A percentile compares a stretch with the other conserved stretches of the same genome.
Conservation (phyloP, 2,888 invertebrate species). For the Sinodicranocentrus sp. region DNA sequence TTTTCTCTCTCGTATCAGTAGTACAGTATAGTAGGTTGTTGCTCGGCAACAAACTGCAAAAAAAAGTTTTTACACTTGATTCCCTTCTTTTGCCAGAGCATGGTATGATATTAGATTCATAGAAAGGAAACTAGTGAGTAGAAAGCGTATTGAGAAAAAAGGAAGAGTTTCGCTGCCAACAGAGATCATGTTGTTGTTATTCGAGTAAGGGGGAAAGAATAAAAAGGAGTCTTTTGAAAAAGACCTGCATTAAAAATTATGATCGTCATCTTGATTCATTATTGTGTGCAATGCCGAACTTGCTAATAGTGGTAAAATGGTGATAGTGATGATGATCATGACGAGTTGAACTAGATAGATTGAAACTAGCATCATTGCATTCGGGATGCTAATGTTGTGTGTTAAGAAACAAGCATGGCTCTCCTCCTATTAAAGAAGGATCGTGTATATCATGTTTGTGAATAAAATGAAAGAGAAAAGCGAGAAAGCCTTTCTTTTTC, state of each 20-base stretch:
- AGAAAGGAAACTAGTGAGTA: slow-evolving; percentile 21
- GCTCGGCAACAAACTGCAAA: not conserved
- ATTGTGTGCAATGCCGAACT: slow-evolving; percentile 21
- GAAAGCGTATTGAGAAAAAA: slow-evolving; percentile 53
- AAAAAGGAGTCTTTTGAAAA: slow-evolving; percentile 21
- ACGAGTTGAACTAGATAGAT: slow-evolving; percentile 17
- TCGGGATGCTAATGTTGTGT: not conserved
- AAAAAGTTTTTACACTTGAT: not conserved
- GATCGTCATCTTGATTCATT: slow-evolving; percentile 48
- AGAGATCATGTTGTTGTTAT: slow-evolving; percentile 38
- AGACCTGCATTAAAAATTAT: slow-evolving; percentile 33
- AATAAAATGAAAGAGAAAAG: slow-evolving; percentile 59
- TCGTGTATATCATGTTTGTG: not conserved
- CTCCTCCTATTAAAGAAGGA: slow-evolving; percentile 5
- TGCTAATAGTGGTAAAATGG: not conserved
- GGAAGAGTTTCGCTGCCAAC: slow-evolving; percentile 48
- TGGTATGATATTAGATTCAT: not conserved
- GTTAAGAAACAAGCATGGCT: no score
- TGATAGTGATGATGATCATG: not conserved
- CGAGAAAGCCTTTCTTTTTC: slow-evolving; percentile 57
- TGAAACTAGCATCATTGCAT: not conserved
- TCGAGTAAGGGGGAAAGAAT: not conserved
- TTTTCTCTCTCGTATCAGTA: no score
- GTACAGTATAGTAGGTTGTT: no score
- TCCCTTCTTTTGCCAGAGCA: not conserved